These are phyloP conservation scores for Ellobium chinense DNA, from an alignment of 2,888 invertebrate genomes.

Conservation along the genomic window DNA sequence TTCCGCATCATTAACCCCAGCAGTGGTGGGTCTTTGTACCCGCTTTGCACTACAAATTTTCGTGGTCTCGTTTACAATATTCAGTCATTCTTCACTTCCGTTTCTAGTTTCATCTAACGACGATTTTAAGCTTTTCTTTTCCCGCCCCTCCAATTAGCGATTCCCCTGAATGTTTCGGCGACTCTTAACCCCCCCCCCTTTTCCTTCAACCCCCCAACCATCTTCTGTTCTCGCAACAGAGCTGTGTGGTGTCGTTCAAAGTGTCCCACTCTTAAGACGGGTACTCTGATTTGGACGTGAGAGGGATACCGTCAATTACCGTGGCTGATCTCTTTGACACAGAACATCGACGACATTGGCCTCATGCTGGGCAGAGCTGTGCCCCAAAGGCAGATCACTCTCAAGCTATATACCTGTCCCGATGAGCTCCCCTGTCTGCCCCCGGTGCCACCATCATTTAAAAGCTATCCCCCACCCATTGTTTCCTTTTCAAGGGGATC, in stretches of 20 bases:
- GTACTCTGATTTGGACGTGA: slow-evolving; percentile 5
- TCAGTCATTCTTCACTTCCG: not conserved
- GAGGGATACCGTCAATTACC: slow-evolving; percentile 38
- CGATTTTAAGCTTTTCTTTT: slow-evolving; percentile 29
- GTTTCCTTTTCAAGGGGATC: not conserved
- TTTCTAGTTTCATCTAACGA: not conserved
- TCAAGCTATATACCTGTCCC: not conserved
- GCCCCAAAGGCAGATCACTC: slow-evolving; percentile 16
- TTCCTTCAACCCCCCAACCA: no score
- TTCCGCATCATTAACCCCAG: not conserved
- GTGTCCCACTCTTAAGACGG: not conserved
- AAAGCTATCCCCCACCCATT: not conserved
- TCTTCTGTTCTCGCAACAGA: not conserved
- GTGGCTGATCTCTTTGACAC: not conserved
- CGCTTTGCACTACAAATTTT: not conserved
- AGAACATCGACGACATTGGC: not conserved
- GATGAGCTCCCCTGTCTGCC: not conserved
- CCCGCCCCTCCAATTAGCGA: slow-evolving; percentile 32
- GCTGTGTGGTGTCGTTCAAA: not conserved
- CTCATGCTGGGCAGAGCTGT: slow-evolving; percentile 15
- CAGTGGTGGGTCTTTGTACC: slow-evolving; percentile 11
- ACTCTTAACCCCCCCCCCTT: not conserved
- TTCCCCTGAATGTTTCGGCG: not conserved
- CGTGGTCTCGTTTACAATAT: not conserved
- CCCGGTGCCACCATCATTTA: not conserved